A percentile compares a stretch with the other conserved stretches of the same genome.
Evolutionary conservation across 2,797 vertebrate species (phyloP).

Genomic region (Chanos chanos): DNA sequence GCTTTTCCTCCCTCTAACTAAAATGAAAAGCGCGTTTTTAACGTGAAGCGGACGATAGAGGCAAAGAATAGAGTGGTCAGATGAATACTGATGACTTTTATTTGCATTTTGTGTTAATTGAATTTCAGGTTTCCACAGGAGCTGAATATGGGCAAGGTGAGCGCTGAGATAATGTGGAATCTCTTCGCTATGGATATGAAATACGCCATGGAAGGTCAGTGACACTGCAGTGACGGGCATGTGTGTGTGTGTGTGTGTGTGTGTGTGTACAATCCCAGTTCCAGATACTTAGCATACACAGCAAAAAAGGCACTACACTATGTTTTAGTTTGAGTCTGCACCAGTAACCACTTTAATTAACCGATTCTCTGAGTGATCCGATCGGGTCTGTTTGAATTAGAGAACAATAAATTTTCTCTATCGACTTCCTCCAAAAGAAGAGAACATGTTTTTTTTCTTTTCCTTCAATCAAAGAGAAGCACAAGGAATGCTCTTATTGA

Average conservation of each 20-base stretch:
- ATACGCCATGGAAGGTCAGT: constrained; percentile 96
- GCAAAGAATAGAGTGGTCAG: constrained; percentile 54
- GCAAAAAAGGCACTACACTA: no score
- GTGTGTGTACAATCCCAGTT: constrained; percentile 9
- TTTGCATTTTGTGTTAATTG: neutral
- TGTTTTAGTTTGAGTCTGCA: neutral
- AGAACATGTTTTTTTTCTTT: neutral
- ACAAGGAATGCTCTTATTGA: no score
- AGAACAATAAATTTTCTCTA: neutral
- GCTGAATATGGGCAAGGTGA: constrained; percentile 89
- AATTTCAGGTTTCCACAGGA: constrained; percentile 91
- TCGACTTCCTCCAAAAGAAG: neutral
- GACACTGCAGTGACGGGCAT: neutral
- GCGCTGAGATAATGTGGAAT: constrained; percentile 91
- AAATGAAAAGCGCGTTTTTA: no score
- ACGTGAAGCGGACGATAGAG: no score
- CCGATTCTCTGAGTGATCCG: neutral
- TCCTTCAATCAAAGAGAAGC: no score
- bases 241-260: constrained; percentile 16
- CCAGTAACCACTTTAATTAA: neutral
- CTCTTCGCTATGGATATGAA: constrained; percentile 96
- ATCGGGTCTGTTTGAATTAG: neutral
- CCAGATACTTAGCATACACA: neutral
- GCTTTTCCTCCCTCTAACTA: no score
- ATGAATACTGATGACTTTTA: constrained; percentile 42